A percentile compares a stretch with the other conserved stretches of the same genome.
These are phyloP conservation scores for Danio aesculapii DNA, from an alignment of 2,797 vertebrate genomes.

Conservation along the genomic window DNA sequence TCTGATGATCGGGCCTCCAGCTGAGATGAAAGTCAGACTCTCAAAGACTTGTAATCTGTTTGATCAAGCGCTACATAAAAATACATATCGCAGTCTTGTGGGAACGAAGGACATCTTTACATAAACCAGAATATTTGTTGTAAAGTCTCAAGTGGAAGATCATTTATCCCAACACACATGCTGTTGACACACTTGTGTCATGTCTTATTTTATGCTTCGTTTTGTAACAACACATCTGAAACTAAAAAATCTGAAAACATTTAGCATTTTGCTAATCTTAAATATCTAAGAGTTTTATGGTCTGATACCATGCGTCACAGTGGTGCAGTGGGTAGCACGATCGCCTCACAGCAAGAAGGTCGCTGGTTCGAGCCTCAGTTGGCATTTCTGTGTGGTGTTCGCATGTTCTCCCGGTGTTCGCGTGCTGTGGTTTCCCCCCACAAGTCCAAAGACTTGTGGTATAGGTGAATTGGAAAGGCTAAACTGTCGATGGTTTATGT, in stretches of 20 bases:
- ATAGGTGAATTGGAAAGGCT: too few species aligned
- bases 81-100: background rate
- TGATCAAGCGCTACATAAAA: conserved; percentile 35
- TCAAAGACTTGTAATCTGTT: conserved; percentile 25
- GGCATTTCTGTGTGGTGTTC: too few species aligned
- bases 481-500: too few species aligned
- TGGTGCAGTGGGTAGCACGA: too few species aligned
- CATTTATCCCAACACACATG: conserved; percentile 13
- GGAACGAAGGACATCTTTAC: conserved; percentile 8
- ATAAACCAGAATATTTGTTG: conserved; percentile 25
- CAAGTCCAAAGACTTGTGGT: too few species aligned
- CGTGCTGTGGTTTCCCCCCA: too few species aligned
- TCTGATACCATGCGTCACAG: background rate
- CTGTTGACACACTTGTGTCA: background rate
- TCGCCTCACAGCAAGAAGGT: too few species aligned
- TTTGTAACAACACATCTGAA: background rate
- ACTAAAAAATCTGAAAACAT: too few species aligned
- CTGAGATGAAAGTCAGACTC: conserved; percentile 16
- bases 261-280: too few species aligned
- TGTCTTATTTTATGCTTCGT: conserved; percentile 3
- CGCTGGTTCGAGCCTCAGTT: too few species aligned
- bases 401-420: too few species aligned
- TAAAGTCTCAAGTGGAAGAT: conserved; percentile 19
- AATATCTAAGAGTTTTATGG: background rate
- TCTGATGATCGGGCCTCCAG: conserved; percentile 40